A percentile compares a stretch with the other conserved stretches of the same genome.
These are phyloP conservation scores for Garrulus glandarius DNA, from an alignment of 2,797 vertebrate species.

Conservation along the genomic window DNA sequence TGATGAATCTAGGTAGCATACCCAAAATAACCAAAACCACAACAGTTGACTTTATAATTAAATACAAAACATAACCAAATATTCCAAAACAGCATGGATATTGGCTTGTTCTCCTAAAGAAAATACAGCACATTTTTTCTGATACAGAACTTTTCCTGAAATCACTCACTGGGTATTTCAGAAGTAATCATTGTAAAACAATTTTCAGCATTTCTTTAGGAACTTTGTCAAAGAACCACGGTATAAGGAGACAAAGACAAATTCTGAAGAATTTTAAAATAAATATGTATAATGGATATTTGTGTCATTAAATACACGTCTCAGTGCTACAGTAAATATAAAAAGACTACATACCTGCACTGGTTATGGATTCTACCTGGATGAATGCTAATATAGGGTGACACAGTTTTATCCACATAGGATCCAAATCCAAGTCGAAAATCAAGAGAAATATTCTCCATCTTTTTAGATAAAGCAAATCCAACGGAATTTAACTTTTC, in stretches of 20 bases:
- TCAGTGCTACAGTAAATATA: not conserved
- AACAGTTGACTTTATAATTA: not conserved
- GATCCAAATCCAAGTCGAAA: slow-evolving; percentile 95
- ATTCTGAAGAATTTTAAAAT: not conserved
- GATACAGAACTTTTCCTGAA: not conserved
- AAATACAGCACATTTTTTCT: not conserved
- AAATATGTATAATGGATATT: not conserved
- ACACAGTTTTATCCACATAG: slow-evolving; percentile 98
- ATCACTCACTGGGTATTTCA: not conserved
- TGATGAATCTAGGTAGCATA: not conserved
- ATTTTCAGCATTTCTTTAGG: not conserved
- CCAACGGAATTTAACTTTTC: slow-evolving; percentile 92
- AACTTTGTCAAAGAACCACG: not conserved
- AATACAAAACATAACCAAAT: not conserved
- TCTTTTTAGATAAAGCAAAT: slow-evolving; percentile 88
- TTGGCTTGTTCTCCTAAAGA: not conserved
- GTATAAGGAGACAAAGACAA: not conserved
- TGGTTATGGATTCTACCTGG: slow-evolving; percentile 94
- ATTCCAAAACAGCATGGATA: not conserved
- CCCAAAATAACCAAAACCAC: not conserved
- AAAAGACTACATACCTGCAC: slow-evolving; percentile 84
- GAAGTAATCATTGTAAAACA: not conserved
- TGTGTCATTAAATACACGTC: not conserved
- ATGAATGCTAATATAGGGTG: slow-evolving; percentile 94
- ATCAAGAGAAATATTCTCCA: slow-evolving; percentile 89